Conservation (phyloP, 2,888 invertebrate genomes). For the Heliconius aoede region DNA sequence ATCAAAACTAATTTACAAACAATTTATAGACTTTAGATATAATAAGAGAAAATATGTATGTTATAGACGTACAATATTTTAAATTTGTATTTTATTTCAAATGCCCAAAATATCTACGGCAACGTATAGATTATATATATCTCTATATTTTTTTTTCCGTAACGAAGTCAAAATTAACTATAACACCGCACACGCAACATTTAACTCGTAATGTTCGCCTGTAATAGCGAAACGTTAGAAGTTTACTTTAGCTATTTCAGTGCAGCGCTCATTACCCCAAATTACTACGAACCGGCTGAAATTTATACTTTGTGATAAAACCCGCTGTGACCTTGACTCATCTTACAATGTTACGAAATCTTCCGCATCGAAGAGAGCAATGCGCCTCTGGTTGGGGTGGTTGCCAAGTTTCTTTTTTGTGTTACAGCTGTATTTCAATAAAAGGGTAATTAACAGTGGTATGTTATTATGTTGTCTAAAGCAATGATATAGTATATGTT, state of each 20-base stretch:
- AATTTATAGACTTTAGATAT: too few relatives aligned
- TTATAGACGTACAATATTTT: too few relatives aligned
- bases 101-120: too few relatives aligned
- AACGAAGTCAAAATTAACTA: background rate
- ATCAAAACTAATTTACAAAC: too few relatives aligned
- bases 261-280: constrained; percentile 7
- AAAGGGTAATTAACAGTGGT: too few relatives aligned
- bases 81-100: too few relatives aligned
- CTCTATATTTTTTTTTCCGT: background rate
- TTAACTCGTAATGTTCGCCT: constrained; percentile 5
- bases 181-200: background rate
- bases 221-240: constrained; percentile 9
- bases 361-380: constrained; percentile 25
- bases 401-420: constrained; percentile 10
- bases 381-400: constrained; percentile 1
- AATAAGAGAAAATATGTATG: too few relatives aligned
- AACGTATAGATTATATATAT: too few relatives aligned
- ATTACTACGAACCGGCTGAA: background rate
- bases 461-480: too few relatives aligned
- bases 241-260: constrained; percentile 15
- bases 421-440: background rate
- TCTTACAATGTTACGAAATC: constrained; percentile 22
- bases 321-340: constrained; percentile 18
- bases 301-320: constrained; percentile 4
- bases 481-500: too few relatives aligned